Evolutionary conservation across 2,113 vertebrate genomes (phyloP).

Genomic region (Pangasianodon gigas): DNA sequence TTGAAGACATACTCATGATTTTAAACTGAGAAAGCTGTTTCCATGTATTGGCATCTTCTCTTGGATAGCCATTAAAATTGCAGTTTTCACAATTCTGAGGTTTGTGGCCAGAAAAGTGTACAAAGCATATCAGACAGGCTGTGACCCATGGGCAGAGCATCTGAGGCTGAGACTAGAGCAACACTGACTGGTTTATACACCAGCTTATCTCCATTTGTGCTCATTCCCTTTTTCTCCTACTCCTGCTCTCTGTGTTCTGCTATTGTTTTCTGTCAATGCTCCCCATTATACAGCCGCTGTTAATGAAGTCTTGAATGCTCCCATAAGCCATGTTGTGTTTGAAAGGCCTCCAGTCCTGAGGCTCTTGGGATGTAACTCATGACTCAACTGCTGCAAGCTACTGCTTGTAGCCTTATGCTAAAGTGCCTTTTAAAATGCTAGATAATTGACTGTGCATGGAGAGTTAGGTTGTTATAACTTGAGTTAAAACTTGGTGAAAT

Average conservation of each 20-base stretch:
- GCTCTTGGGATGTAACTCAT: neutral
- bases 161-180: neutral
- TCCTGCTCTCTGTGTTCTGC: conserved; percentile 15
- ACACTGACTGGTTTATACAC: neutral
- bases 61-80: neutral
- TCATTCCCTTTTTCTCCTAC: neutral
- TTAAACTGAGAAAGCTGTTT: neutral
- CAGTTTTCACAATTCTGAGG: neutral
- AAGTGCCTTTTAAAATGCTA: neutral
- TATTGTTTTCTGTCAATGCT: conserved; percentile 45
- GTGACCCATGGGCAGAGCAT: neutral
- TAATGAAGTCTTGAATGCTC: conserved; percentile 44
- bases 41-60: neutral
- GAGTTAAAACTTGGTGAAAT: neutral
- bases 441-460: neutral
- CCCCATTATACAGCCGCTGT: conserved; percentile 30
- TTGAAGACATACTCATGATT: neutral
- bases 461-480: neutral
- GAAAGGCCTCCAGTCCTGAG: neutral
- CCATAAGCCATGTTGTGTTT: conserved; percentile 10
- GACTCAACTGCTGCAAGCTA: neutral
- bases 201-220: neutral
- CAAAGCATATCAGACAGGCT: neutral
- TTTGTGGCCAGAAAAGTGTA: neutral
- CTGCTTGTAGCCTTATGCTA: no score